These are phyloP conservation scores for Montifringilla adamsi DNA, from an alignment of 2,113 vertebrate species.

Conservation along the genomic window DNA sequence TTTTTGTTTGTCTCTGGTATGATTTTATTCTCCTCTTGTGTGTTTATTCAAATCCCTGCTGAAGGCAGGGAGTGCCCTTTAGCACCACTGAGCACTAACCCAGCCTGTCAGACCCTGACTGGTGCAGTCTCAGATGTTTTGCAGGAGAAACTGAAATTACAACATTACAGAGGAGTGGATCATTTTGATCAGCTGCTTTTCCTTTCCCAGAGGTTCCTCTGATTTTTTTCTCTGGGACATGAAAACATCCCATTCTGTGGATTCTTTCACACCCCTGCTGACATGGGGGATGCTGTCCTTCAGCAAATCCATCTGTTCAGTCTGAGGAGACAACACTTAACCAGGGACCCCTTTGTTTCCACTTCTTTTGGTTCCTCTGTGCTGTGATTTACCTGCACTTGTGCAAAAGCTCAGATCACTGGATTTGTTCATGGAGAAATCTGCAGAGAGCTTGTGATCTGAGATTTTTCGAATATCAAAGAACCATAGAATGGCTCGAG, in stretches of 20 bases:
- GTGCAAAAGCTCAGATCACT: constrained; percentile 19
- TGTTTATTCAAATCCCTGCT: not conserved
- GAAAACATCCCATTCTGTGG: not conserved
- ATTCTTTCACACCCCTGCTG: not conserved
- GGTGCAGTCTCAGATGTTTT: not conserved
- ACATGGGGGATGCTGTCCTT: not conserved
- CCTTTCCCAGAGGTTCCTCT: not conserved
- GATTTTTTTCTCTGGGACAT: not conserved
- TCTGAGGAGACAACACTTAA: not conserved
- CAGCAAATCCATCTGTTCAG: not conserved
- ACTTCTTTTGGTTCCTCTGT: not conserved
- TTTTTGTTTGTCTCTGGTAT: not conserved
- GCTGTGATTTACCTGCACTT: constrained; percentile 13
- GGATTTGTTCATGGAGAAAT: constrained; percentile 34
- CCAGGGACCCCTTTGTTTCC: not conserved
- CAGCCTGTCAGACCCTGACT: not conserved
- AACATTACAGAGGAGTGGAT: not conserved
- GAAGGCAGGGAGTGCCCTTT: not conserved
- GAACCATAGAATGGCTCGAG: not conserved
- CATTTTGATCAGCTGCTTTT: not conserved
- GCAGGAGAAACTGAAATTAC: not conserved
- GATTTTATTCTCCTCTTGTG: not conserved
- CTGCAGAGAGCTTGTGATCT: constrained; percentile 11
- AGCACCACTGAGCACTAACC: not conserved
- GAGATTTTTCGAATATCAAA: not conserved